Conservation (phyloP, 2,113 vertebrate genomes). For the Saguinus midas region DNA sequence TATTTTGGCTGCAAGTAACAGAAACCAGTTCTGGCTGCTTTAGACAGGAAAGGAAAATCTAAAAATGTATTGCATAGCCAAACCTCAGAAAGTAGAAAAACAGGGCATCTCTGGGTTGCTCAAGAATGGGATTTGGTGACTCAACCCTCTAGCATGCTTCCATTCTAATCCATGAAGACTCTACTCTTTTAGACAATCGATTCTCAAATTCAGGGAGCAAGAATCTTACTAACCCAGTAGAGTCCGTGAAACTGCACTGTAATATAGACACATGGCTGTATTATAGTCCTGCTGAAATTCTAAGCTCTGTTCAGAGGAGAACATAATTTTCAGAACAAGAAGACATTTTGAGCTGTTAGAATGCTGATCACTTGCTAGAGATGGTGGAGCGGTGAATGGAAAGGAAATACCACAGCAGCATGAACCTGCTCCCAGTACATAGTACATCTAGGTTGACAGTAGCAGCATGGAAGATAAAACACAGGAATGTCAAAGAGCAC, state of each 20-base stretch:
- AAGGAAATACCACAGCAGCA: background rate
- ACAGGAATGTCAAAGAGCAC: background rate
- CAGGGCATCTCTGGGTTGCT: background rate
- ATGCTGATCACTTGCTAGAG: background rate
- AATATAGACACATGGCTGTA: background rate
- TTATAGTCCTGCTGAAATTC: background rate
- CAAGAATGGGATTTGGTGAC: background rate
- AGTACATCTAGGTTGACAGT: background rate
- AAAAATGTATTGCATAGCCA: background rate
- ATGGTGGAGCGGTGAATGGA: background rate
- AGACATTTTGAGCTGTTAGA: background rate
- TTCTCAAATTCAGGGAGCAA: background rate
- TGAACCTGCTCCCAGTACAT: background rate
- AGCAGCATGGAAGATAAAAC: background rate
- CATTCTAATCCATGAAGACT: background rate
- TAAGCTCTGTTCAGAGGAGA: background rate
- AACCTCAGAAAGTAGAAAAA: background rate
- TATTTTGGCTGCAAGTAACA: background rate
- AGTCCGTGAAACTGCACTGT: background rate
- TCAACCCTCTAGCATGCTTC: background rate
- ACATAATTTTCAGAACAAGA: background rate
- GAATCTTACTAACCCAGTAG: background rate
- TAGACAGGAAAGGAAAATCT: background rate
- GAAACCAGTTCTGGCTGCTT: background rate
- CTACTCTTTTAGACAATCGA: background rate